Evolutionary conservation across 2,797 vertebrate species (phyloP).

Genomic region (Hippoglossus hippoglossus): DNA sequence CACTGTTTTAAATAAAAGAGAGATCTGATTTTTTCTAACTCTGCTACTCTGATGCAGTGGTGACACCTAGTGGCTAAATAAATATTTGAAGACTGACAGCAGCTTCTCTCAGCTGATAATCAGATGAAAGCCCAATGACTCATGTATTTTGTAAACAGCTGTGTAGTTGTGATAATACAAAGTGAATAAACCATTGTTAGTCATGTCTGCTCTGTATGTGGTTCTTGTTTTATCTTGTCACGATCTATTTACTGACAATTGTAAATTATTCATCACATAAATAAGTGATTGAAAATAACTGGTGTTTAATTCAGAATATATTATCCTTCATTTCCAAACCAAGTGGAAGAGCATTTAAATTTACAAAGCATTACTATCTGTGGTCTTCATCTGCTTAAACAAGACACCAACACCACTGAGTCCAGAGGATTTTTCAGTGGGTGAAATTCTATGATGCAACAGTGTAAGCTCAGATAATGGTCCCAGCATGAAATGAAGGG

Average conservation of each 20-base stretch:
- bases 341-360: neutral
- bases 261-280: no score
- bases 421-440: no score
- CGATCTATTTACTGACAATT: no score
- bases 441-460: neutral
- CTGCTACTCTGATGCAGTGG: neutral
- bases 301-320: neutral
- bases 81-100: neutral
- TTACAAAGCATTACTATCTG: neutral
- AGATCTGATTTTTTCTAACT: neutral
- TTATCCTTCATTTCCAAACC: neutral
- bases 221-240: neutral
- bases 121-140: neutral
- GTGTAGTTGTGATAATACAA: no score
- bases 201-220: neutral
- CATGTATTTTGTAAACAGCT: neutral
- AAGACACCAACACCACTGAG: no score
- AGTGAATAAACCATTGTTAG: neutral
- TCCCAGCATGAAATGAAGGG: neutral
- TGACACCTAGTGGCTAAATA: constrained; percentile 38
- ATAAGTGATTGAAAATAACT: no score
- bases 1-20: neutral
- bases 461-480: neutral
- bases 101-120: neutral
- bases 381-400: no score